Percentiles rank a stretch among this genome's conserved stretches.
phyloP scores from a whole-genome alignment of 2,888 invertebrate genomes.

The Epistrophe grossulariae region DNA sequence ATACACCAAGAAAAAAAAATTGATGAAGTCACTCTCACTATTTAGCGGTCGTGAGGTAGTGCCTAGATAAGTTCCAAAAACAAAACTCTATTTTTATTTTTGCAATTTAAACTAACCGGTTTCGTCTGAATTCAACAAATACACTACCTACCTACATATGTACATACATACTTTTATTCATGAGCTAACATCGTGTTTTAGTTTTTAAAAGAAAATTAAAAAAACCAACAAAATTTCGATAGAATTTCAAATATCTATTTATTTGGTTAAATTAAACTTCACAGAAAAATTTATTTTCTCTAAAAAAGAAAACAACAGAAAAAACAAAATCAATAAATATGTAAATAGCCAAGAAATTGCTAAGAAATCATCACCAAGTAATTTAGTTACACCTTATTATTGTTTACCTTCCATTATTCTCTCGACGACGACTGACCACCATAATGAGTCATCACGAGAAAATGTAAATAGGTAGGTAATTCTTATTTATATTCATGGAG shows the following conservation, averaged over 20 bases:
- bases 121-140: background rate
- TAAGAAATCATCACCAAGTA: slow-evolving; percentile 5
- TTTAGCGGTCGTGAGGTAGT: background rate
- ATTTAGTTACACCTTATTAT: slow-evolving; percentile 15
- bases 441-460: slow-evolving; percentile 11
- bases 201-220: background rate
- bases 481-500: slow-evolving; percentile 14
- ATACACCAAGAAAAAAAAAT: background rate
- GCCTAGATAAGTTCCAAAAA: background rate
- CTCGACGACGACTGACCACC: background rate
- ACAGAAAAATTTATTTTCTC: background rate
- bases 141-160: background rate
- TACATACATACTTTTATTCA: background rate
- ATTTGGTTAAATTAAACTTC: background rate
- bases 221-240: background rate
- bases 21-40: slow-evolving; percentile 23
- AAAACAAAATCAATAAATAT: background rate
- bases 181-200: background rate
- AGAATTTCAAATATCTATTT: background rate
- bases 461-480: background rate
- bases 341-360: background rate
- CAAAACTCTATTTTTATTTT: too few species aligned
- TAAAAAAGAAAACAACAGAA: background rate
- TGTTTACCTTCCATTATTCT: slow-evolving; percentile 17
- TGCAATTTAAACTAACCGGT: background rate